Percentiles rank a stretch among this genome's conserved stretches.
Evolutionary conservation across 2,113 vertebrate species (phyloP).

Genomic region (Sardina pilchardus): DNA sequence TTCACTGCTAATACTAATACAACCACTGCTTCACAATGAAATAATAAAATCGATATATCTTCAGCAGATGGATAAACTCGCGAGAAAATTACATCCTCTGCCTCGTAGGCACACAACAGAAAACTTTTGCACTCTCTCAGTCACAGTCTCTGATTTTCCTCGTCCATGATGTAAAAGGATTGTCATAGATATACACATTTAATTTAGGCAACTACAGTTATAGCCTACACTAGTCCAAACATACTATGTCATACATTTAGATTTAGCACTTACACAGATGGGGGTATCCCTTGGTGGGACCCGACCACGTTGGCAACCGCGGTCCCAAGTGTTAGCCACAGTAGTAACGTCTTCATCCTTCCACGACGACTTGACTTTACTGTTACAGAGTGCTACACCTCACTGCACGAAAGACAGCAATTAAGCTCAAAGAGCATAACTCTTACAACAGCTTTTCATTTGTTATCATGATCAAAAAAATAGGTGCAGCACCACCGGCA

Average conservation of each 20-base stretch:
- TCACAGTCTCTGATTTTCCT: not conserved
- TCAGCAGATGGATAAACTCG: not conserved
- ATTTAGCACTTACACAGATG: constrained; percentile 89
- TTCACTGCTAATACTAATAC: not conserved
- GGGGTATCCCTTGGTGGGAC: constrained; percentile 91
- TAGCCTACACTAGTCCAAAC: not conserved
- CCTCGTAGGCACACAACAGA: not conserved
- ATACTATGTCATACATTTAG: not conserved
- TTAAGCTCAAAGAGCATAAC: constrained; percentile 17
- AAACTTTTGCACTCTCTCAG: not conserved
- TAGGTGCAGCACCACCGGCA: not conserved
- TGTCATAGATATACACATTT: not conserved
- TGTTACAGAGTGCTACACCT: constrained; percentile 34
- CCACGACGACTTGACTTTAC: constrained; percentile 69
- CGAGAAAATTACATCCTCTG: not conserved
- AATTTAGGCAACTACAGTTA: not conserved
- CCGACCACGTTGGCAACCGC: constrained; percentile 75
- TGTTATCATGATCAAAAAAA: constrained; percentile 6
- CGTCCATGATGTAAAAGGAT: not conserved
- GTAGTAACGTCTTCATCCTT: constrained; percentile 60
- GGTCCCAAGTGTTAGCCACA: constrained; percentile 77
- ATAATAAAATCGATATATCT: not conserved
- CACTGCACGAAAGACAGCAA: constrained; percentile 1
- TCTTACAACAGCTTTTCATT: constrained; percentile 14
- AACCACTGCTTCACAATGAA: not conserved